These are phyloP conservation scores for Palythoa caribaeorum DNA, from an alignment of 92 coral and sea anemone species.

Conservation along the genomic window DNA sequence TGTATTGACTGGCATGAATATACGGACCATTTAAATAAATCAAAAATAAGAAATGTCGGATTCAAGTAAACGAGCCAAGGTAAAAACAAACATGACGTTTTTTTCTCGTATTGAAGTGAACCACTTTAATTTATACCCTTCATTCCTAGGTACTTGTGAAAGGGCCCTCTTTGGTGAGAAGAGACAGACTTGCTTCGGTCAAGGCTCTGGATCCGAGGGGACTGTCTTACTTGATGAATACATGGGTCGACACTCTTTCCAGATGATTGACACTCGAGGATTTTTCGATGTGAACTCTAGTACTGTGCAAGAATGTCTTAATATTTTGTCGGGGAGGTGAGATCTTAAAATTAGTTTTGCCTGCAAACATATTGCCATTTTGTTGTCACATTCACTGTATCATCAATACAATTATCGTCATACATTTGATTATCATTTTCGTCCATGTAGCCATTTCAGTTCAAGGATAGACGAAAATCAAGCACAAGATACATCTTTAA, in stretches of 20 bases:
- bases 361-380: background rate
- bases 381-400: background rate
- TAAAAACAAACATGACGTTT: too few species aligned
- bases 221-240: constrained; percentile 73
- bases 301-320: constrained; percentile 66
- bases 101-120: background rate
- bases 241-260: constrained; percentile 43
- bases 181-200: constrained; percentile 73
- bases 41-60: too few species aligned
- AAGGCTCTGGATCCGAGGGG: constrained; percentile 81
- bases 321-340: constrained; percentile 80
- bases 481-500: too few species aligned
- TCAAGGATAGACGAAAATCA: too few species aligned
- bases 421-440: too few species aligned
- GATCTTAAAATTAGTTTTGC: background rate
- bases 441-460: too few species aligned
- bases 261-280: constrained; percentile 82
- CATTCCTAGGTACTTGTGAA: constrained; percentile 70
- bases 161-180: constrained; percentile 67
- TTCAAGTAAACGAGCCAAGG: too few species aligned
- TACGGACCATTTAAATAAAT: too few species aligned
- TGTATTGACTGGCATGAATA: too few species aligned
- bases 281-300: constrained; percentile 68
- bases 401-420: background rate
- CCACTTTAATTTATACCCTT: background rate